Conservation (phyloP, 2,888 invertebrate genomes). For the Rhodophaea formosa region DNA sequence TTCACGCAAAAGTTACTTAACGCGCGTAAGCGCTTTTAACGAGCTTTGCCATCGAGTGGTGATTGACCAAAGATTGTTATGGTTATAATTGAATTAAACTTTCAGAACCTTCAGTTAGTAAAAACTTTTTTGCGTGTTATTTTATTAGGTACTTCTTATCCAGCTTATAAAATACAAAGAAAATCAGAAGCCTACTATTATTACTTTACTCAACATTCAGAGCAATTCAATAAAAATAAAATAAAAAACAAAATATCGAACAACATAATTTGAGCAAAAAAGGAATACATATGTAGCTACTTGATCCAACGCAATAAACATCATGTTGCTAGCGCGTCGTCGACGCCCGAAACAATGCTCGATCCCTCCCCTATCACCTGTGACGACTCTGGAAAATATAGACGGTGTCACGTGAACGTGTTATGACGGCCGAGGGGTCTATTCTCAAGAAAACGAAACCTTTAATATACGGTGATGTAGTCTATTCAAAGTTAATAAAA, state of each 20-base stretch:
- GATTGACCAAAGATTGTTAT: too few relatives aligned
- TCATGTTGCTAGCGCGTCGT: constrained; percentile 30
- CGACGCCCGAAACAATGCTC: constrained; percentile 58
- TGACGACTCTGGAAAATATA: constrained; percentile 61
- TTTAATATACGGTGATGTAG: too few relatives aligned
- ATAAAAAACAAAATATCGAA: background rate
- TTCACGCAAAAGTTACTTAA: too few relatives aligned
- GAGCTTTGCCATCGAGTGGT: too few relatives aligned
- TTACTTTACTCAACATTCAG: background rate
- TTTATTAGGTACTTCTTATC: too few relatives aligned
- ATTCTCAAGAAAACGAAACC: constrained; percentile 34
- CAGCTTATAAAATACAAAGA: background rate
- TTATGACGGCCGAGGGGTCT: constrained; percentile 51
- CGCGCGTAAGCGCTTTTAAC: too few relatives aligned
- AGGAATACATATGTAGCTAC: constrained; percentile 16
- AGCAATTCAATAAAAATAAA: background rate
- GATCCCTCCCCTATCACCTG: constrained; percentile 62
- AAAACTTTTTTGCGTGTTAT: too few relatives aligned
- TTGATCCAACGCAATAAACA: constrained; percentile 29
- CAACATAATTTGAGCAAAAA: constrained; percentile 15
- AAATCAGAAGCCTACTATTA: background rate
- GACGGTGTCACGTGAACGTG: constrained; percentile 59
- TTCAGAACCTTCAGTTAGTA: too few relatives aligned
- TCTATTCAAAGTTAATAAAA: too few relatives aligned
- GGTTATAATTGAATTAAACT: too few relatives aligned